These are phyloP conservation scores for Bungarus multicinctus DNA, from an alignment of 2,113 vertebrate species.

Conservation along the genomic window DNA sequence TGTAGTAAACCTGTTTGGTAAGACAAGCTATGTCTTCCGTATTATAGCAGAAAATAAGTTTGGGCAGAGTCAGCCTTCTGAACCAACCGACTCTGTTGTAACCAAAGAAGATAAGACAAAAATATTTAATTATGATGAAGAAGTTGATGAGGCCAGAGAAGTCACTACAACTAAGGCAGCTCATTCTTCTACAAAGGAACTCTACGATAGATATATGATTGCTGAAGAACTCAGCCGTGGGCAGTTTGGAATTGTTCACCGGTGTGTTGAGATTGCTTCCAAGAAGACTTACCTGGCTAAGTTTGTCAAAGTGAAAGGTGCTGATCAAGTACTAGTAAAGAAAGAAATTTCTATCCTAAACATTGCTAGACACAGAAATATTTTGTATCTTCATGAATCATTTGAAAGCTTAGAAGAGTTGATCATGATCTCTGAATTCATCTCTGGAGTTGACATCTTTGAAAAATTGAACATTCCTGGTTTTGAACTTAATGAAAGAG, in stretches of 20 bases:
- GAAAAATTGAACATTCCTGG: conserved; percentile 85
- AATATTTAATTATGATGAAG: conserved; percentile 90
- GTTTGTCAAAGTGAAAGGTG: conserved; percentile 95
- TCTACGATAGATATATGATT: conserved; percentile 92
- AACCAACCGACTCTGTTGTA: conserved; percentile 87
- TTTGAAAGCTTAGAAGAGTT: conserved; percentile 96
- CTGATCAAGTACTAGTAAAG: conserved; percentile 92
- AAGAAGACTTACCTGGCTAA: conserved; percentile 97
- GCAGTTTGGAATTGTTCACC: conserved; percentile 93
- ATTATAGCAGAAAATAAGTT: conserved; percentile 97
- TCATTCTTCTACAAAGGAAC: conserved; percentile 86
- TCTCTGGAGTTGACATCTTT: conserved; percentile 94
- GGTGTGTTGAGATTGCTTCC: conserved; percentile 85
- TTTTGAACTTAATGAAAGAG: conserved; percentile 91
- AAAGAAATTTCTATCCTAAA: conserved; percentile 96
- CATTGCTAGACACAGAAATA: conserved; percentile 83
- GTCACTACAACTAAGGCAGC: conserved; percentile 78
- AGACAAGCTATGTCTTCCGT: conserved; percentile 96
- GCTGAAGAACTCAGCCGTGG: conserved; percentile 95
- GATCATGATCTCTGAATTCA: conserved; percentile 96
- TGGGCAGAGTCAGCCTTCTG: conserved; percentile 93
- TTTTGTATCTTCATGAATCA: conserved; percentile 89
- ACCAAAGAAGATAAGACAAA: conserved; percentile 97
- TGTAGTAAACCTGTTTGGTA: conserved; percentile 90
- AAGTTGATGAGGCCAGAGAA: conserved; percentile 86